Evolutionary conservation across 2,113 vertebrate genomes (phyloP), one percentile per base, ranked within the genome.

Genomic region (Choloepus hoffmanni): DNA sequence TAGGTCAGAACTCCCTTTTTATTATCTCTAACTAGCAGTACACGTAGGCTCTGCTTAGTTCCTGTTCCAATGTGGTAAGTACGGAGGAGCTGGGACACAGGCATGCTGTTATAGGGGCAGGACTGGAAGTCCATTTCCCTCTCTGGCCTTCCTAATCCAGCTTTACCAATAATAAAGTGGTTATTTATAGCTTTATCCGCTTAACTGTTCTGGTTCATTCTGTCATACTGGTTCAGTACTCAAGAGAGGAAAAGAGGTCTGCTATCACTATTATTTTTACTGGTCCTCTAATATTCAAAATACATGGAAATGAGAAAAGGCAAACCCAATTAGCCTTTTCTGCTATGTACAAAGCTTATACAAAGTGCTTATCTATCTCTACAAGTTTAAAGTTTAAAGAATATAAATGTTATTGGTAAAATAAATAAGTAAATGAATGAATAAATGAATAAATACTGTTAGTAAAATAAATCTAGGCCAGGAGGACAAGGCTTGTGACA

Each of bases 261-360:
- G 36, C 36, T 36, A 36, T 36, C 36, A 36, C 36, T 36, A 36
- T 36, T 55, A 55, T 72, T 96, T 88, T 79, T 33, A 70, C 15
- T 43, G 6, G 21, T 8, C 40, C 48, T 53, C 55, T 94, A 73
- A 90, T 88, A 89, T 74, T 43, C 60, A 90, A 91, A 87, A 91
- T 65, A 86, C 14, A 72, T 53, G 33, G 81, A 58, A 72, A 82
- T 26, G 28, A 53, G 62, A 73, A 65, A 74, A 83, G 15, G 8
- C 33, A 88, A 58, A 28, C 3, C 40, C 23, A 2, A 68, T 45
- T 60, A 87, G 26, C 21, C 36, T 88, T 79, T 33, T 55, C 9
- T 74, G 10, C 26, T 88, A n/a, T 68, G 63, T 86, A 53, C 36
- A 86, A 58, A 77, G 77, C 21, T 13, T 63, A 67, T 1, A 50